These are phyloP conservation scores for Gallinago jamesoni DNA, from an alignment of 2,113 vertebrate genomes.

Conservation along the genomic window DNA sequence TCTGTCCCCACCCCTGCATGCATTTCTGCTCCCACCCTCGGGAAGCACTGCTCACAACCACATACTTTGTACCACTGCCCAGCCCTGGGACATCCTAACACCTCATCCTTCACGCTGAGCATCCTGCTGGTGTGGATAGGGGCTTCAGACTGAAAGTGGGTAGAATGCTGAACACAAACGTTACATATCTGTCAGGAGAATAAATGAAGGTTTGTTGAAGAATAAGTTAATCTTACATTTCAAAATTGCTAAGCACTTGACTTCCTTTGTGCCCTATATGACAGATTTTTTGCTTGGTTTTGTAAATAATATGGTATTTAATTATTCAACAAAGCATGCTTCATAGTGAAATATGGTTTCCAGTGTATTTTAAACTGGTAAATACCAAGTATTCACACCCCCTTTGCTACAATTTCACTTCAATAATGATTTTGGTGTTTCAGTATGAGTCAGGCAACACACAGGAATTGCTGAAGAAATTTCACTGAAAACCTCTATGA, in stretches of 20 bases:
- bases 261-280: neutral
- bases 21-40: neutral
- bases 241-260: neutral
- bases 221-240: neutral
- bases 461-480: slow-evolving; percentile 31
- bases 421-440: slow-evolving; percentile 27
- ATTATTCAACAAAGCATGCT: neutral
- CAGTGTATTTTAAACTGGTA: neutral
- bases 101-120: neutral
- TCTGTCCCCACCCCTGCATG: neutral
- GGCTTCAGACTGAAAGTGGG: neutral
- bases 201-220: neutral
- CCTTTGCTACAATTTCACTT: neutral
- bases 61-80: neutral
- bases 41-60: neutral
- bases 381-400: neutral
- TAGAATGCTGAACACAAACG: neutral
- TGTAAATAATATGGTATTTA: neutral
- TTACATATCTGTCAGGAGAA: neutral
- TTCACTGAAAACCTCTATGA: slow-evolving; percentile 11
- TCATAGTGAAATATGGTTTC: neutral
- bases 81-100: neutral
- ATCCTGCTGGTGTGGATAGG: accelerated
- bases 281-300: neutral
- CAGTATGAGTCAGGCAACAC: slow-evolving; percentile 46